Evolutionary conservation across 2,888 invertebrate genomes (phyloP), one percentile per base, ranked within the genome.

Genomic region (Slavum lentiscoides): DNA sequence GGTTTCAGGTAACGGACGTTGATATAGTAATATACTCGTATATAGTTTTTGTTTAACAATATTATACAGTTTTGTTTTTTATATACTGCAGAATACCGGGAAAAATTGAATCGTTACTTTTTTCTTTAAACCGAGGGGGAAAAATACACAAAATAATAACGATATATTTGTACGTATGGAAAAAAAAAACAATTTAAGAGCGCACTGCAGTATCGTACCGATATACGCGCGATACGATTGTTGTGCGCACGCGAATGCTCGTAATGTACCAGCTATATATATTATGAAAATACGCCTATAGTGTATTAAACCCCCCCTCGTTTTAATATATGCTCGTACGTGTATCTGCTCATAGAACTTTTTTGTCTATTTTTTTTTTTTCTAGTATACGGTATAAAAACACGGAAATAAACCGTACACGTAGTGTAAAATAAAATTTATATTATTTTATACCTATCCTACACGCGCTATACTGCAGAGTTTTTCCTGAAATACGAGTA

Each of bases 1-100:
- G 93, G 94, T 86, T 94, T 94, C 87, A 93, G 93, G 92, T 93
- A 88, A 75, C 67, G 4, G 7, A 4, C 55, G 55, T 53, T 64
- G 7, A 64, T 49, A 53, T 30, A 30, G 4, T 30, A 30, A 2
- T 30, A 30, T 4, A 30, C 30, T 1, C 30, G 30, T 30, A 30
- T 30, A 64, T 17, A 62, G 21, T 37, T 66, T 21, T 66, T 21
- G 17, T 30, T 30, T 2, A 30, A 30, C n/a, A n/a, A n/a, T n/a
- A n/a, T n/a, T n/a, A n/a, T n/a, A n/a, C n/a, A n/a, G n/a, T n/a
- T n/a, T n/a, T n/a, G n/a, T n/a, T n/a, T 55, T 74, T 53, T 55
- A 37, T 53, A 53, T 49, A 49, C 39, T 49, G 11, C 1, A 49
- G 49, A 11, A 49, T 3, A 7, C 30, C 30, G 30, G 30, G 5